Evolutionary conservation across 92 coral and sea anemone genomes (phyloP).

Genomic region (Montipora capitata): DNA sequence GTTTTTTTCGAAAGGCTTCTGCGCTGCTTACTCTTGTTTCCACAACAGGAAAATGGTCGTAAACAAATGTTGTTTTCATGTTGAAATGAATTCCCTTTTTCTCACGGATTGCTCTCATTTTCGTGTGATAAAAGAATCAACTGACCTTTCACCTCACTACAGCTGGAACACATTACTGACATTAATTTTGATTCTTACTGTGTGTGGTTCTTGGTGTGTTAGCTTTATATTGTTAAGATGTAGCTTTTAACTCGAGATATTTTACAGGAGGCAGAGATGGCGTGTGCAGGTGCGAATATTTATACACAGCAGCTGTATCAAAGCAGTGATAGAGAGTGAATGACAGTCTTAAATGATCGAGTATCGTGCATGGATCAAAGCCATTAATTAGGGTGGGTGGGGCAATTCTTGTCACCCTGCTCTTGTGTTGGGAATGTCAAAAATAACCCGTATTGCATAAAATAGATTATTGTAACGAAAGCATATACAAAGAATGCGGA

Average conservation of each 20-base stretch:
- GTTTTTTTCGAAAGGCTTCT: background rate
- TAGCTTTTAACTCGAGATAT: background rate
- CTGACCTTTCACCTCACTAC: conserved; percentile 46
- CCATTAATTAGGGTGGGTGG: conserved; percentile 22
- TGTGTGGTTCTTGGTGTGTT: background rate
- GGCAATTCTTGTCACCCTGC: background rate
- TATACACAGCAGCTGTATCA: conserved; percentile 6
- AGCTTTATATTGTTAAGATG: too few relatives aligned
- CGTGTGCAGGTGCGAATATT: background rate
- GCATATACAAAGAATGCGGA: conserved; percentile 2
- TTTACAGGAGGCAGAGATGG: background rate
- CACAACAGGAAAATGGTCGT: conserved; percentile 13
- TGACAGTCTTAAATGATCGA: background rate
- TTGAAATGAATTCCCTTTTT: conserved; percentile 10
- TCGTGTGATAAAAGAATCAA: conserved; percentile 15
- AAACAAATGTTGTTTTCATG: conserved; percentile 33
- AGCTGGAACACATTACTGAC: conserved; percentile 18
- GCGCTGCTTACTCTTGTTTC: conserved; percentile 5
- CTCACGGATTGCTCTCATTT: conserved; percentile 39
- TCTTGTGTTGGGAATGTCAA: background rate
- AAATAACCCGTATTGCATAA: conserved; percentile 41
- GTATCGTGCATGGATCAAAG: conserved; percentile 5
- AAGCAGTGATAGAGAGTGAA: background rate
- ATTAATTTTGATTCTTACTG: background rate
- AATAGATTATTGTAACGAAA: conserved; percentile 16